Evolutionary conservation across 2,113 vertebrate species (phyloP).

Genomic region (Malurus alboscapulatus): DNA sequence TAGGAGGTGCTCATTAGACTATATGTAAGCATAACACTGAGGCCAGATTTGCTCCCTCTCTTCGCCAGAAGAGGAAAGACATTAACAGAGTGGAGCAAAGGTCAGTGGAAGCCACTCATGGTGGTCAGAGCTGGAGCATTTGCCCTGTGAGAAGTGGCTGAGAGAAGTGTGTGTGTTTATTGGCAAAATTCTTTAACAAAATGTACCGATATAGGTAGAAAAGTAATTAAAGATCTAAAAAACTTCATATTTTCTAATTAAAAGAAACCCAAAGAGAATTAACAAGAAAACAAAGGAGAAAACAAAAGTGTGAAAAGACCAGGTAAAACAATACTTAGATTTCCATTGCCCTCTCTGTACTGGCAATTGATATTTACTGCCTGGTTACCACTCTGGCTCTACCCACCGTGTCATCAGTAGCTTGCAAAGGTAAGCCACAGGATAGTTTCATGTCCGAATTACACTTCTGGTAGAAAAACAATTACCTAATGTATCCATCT

Average conservation of each 20-base stretch:
- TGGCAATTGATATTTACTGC: neutral
- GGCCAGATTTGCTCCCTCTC: neutral
- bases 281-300: neutral
- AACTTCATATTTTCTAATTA: neutral
- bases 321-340: neutral
- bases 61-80: neutral
- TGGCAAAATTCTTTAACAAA: neutral
- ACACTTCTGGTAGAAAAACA: neutral
- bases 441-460: neutral
- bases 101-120: neutral
- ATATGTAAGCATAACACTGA: rapidly evolving
- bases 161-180: neutral
- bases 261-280: neutral
- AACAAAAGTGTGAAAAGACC: neutral
- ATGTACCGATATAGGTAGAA: neutral
- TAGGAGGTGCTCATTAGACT: neutral
- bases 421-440: neutral
- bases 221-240: neutral
- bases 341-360: neutral
- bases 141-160: neutral
- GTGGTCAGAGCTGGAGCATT: neutral
- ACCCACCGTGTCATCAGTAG: neutral
- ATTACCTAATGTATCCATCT: neutral
- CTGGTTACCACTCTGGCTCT: neutral
- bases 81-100: neutral